phyloP scores from a whole-genome alignment of 2,888 invertebrate genomes.

The Liopterus haemorrhoidalis region DNA sequence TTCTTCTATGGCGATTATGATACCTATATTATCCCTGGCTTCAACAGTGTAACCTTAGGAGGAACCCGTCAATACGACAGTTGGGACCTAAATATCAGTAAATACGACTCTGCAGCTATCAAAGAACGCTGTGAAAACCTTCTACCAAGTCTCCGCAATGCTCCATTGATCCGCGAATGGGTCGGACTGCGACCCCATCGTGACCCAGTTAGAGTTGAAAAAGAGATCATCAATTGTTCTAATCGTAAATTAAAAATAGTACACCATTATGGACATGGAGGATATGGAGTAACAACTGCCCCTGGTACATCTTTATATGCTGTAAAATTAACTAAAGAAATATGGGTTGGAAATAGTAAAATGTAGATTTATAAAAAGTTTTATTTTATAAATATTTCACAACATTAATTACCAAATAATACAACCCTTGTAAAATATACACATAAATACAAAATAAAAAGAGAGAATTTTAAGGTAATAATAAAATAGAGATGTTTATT shows the following conservation, averaged over 20 bases:
- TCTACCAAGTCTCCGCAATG: conserved; percentile 61
- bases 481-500: too few species aligned
- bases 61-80: conserved; percentile 81
- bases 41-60: conserved; percentile 71
- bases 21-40: conserved; percentile 78
- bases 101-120: conserved; percentile 70
- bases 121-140: conserved; percentile 70
- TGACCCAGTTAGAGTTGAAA: conserved; percentile 64
- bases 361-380: conserved; percentile 32
- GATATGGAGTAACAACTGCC: conserved; percentile 84
- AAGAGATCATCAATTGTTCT: conserved; percentile 46
- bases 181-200: conserved; percentile 84
- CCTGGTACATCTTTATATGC: conserved; percentile 82
- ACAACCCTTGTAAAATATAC: conserved; percentile 1
- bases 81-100: conserved; percentile 59
- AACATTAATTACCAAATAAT: conserved; percentile 15
- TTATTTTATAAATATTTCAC: conserved; percentile 29
- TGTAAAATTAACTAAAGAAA: conserved; percentile 59
- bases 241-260: conserved; percentile 60
- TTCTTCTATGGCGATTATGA: conserved; percentile 83
- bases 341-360: conserved; percentile 44
- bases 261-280: conserved; percentile 94
- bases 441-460: too few species aligned
- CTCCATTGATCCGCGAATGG: conserved; percentile 56
- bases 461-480: too few species aligned